Percentiles rank a stretch among this genome's conserved stretches.
These are phyloP conservation scores for Cosmia trapezina DNA, from an alignment of 2,888 invertebrate genomes.

Conservation along the genomic window DNA sequence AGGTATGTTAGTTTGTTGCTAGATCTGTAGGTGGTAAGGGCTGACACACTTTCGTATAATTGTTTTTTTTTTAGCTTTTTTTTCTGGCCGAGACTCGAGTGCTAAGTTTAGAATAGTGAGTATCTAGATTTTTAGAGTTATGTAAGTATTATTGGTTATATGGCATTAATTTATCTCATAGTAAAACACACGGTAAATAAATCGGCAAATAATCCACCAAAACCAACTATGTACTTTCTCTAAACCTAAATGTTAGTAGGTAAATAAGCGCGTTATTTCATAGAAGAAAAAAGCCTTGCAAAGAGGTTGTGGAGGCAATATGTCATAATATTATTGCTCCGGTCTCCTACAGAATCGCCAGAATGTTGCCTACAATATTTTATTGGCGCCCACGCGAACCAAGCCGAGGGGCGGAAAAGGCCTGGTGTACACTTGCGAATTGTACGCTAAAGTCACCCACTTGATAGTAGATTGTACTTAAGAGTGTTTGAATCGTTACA, in stretches of 20 bases:
- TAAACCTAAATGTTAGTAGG: slow-evolving; percentile 53
- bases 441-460: slow-evolving; percentile 43
- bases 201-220: slow-evolving; percentile 20
- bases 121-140: neutral
- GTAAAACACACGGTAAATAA: neutral
- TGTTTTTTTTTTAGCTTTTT: neutral
- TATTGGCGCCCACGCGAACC: slow-evolving; percentile 81
- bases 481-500: slow-evolving; percentile 4
- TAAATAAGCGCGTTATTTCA: slow-evolving; percentile 54
- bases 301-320: slow-evolving; percentile 84
- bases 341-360: slow-evolving; percentile 83
- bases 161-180: neutral
- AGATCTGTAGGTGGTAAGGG: slow-evolving; percentile 17
- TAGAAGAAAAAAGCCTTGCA: slow-evolving; percentile 74
- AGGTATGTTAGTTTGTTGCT: slow-evolving; percentile 45
- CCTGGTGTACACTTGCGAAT: slow-evolving; percentile 69
- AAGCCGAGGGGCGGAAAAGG: slow-evolving; percentile 72
- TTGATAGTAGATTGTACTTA: slow-evolving; percentile 33
- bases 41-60: slow-evolving; percentile 21
- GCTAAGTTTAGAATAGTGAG: neutral
- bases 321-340: slow-evolving; percentile 89
- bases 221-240: slow-evolving; percentile 21
- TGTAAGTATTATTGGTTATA: neutral
- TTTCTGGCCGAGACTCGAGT: neutral
- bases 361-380: slow-evolving; percentile 86